Conservation (phyloP, 2,113 vertebrate species). For the Circaetus gallicus region DNA sequence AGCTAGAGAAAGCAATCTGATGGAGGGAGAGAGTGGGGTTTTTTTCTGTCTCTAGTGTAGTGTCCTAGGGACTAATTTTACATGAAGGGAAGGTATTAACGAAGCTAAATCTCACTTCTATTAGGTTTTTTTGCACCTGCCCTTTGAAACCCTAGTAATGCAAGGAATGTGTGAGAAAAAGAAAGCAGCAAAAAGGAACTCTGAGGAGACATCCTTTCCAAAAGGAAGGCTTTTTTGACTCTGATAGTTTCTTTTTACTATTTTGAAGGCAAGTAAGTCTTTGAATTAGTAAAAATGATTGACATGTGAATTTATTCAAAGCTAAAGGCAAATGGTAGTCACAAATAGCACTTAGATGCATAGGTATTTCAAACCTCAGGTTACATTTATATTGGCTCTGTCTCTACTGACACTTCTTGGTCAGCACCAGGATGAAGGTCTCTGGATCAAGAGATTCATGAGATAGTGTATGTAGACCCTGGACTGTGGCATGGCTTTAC, state of each 20-base stretch:
- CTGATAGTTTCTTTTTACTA: background rate
- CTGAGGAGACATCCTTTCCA: background rate
- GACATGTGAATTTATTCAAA: conserved; percentile 57
- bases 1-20: background rate
- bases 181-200: conserved; percentile 10
- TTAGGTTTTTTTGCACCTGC: background rate
- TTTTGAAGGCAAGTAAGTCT: conserved; percentile 31
- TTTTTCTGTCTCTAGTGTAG: background rate
- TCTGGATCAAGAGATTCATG: background rate
- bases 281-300: conserved; percentile 59
- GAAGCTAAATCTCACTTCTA: background rate
- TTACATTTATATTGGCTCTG: background rate
- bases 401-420: background rate
- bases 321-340: background rate
- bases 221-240: background rate
- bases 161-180: conserved; percentile 19
- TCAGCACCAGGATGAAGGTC: background rate
- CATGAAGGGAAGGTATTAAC: background rate
- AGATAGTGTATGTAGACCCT: rapidly evolving
- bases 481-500: background rate
- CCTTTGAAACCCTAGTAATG: background rate
- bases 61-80: background rate
- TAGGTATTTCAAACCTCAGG: background rate
- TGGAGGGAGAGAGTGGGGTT: background rate
- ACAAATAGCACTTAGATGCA: background rate